Percentiles rank a stretch among this genome's conserved stretches.
Evolutionary conservation across 1,140 invertebrate species (phyloP).

Genomic region (Nasonia giraulti): DNA sequence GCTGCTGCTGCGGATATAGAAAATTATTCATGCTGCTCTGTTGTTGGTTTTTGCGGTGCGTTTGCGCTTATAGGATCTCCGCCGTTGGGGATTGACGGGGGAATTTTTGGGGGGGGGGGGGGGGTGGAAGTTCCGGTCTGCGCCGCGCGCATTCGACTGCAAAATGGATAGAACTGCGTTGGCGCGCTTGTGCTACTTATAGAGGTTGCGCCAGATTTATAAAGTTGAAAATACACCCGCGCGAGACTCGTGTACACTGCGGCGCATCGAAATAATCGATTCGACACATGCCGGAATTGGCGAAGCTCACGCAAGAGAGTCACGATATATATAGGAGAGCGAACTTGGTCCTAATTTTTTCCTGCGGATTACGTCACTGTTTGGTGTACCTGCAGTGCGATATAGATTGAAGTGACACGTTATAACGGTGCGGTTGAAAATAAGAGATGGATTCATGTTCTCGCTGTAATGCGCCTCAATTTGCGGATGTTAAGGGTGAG

Average conservation of each 20-base stretch:
- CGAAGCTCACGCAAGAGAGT: neutral
- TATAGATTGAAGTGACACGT: too few species aligned
- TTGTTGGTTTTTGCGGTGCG: neutral
- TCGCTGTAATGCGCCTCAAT: too few species aligned
- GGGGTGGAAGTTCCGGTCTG: neutral
- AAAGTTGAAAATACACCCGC: neutral
- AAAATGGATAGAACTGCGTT: too few species aligned
- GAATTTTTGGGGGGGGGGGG: neutral
- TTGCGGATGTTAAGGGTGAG: too few species aligned
- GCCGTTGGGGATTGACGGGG: neutral
- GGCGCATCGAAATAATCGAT: neutral
- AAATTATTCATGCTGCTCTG: neutral
- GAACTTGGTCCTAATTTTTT: constrained; percentile 10
- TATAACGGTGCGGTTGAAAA: too few species aligned
- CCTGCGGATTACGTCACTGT: neutral
- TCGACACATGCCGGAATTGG: neutral
- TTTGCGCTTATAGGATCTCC: neutral
- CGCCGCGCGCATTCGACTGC: neutral
- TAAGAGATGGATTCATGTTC: too few species aligned
- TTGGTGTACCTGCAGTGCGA: neutral
- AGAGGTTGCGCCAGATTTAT: neutral
- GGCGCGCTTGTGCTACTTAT: neutral
- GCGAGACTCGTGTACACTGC: neutral
- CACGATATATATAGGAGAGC: neutral
- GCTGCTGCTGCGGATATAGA: too few species aligned